phyloP scores from a whole-genome alignment of 2,797 vertebrate species.

The Chelonia mydas region DNA sequence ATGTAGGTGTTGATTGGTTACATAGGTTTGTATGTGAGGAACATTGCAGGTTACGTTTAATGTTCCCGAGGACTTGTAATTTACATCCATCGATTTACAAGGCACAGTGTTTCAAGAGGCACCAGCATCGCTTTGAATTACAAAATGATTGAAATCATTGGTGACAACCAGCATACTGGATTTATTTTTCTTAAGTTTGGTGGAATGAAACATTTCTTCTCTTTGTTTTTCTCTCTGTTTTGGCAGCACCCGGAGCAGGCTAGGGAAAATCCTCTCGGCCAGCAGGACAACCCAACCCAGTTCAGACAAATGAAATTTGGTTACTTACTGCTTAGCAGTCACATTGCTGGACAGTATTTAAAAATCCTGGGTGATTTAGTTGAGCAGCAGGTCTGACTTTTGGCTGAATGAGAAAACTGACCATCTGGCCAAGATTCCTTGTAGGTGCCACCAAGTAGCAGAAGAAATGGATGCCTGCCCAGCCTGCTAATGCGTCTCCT shows the following conservation, averaged over 20 bases:
- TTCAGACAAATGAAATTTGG: background rate
- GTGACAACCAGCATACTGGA: background rate
- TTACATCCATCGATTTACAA: constrained; percentile 22
- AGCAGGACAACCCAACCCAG: background rate
- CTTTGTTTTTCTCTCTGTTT: background rate
- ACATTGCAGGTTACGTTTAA: background rate
- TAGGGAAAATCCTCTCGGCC: background rate
- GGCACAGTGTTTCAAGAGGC: constrained; percentile 1
- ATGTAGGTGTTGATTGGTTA: constrained; percentile 1
- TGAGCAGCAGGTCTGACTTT: background rate
- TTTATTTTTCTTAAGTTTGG: constrained; percentile 39
- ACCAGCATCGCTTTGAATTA: fast-evolving
- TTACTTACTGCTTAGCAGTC: background rate
- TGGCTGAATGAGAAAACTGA: background rate
- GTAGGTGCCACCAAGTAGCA: background rate
- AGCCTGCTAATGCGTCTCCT: background rate
- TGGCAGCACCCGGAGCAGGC: background rate
- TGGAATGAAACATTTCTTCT: background rate
- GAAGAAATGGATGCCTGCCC: background rate
- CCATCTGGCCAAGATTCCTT: background rate
- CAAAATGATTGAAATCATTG: background rate
- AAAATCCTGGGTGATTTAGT: fast-evolving
- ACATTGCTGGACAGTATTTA: background rate
- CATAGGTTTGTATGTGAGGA: constrained; percentile 4
- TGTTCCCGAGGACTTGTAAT: constrained; percentile 2